phyloP scores from a whole-genome alignment of 2,888 invertebrate species.

The Mesodorylaimus sp. region DNA sequence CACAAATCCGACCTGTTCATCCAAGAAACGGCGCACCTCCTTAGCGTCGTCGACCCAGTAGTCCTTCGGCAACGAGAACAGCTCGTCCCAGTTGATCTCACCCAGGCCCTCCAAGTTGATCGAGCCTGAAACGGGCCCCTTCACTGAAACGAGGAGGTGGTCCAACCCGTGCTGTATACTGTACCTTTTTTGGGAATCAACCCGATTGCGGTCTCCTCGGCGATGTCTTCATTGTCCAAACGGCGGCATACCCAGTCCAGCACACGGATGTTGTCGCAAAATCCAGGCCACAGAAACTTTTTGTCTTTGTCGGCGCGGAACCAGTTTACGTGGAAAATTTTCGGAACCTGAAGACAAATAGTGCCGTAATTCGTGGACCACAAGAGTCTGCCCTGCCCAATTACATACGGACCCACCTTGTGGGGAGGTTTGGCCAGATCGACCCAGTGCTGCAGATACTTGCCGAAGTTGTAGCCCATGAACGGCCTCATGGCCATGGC shows the following conservation, averaged over 20 bases:
- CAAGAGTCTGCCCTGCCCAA: slow-evolving; percentile 38
- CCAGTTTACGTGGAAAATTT: slow-evolving; percentile 97
- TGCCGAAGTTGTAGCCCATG: slow-evolving; percentile 47
- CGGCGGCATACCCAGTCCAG: slow-evolving; percentile 76
- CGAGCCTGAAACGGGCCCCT: slow-evolving; percentile 39
- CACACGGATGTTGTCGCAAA: slow-evolving; percentile 85
- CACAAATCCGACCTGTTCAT: slow-evolving; percentile 50
- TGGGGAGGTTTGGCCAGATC: slow-evolving; percentile 46
- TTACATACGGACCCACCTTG: slow-evolving; percentile 45
- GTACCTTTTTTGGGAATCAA: slow-evolving; percentile 10
- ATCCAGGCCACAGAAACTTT: slow-evolving; percentile 95
- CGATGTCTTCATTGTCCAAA: slow-evolving; percentile 42
- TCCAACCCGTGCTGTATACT: too few species aligned
- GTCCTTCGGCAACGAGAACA: slow-evolving; percentile 67
- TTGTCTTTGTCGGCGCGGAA: slow-evolving; percentile 70
- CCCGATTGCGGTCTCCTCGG: slow-evolving; percentile 23
- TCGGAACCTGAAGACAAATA: slow-evolving; percentile 40
- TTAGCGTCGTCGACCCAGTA: slow-evolving; percentile 70
- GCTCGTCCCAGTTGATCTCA: slow-evolving; percentile 51
- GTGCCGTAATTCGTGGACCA: neutral
- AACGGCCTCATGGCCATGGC: slow-evolving; percentile 27
- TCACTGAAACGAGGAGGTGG: too few species aligned
- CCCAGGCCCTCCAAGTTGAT: slow-evolving; percentile 55
- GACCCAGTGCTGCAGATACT: slow-evolving; percentile 80
- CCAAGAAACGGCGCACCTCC: slow-evolving; percentile 68